Percentiles rank a stretch among this genome's conserved stretches.
Conservation (phyloP, 2,888 invertebrate species). For the Podabrus alpinus region DNA sequence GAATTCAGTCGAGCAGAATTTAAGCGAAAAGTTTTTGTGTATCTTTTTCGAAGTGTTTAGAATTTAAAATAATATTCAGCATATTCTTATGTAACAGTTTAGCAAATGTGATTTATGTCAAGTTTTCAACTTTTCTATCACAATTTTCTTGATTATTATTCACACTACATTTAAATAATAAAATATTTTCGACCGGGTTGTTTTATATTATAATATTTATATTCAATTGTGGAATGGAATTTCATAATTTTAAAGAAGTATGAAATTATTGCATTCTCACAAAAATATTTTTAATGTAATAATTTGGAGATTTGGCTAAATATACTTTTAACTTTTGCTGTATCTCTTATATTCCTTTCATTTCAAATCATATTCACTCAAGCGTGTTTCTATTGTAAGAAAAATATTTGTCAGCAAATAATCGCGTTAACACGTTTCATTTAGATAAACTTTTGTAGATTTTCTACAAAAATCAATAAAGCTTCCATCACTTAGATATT, state of each 20-base stretch:
- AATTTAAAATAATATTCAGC: neutral
- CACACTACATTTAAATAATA: neutral
- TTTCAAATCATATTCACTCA: neutral
- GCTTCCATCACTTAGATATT: neutral
- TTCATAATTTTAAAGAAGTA: neutral
- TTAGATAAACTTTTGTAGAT: neutral
- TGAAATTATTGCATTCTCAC: neutral
- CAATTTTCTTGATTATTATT: neutral
- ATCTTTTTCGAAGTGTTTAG: neutral
- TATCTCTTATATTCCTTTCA: neutral
- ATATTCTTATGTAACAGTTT: neutral
- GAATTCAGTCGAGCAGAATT: neutral
- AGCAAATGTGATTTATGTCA: neutral
- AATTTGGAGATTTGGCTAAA: neutral
- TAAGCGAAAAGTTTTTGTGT: neutral
- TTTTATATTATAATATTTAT: neutral
- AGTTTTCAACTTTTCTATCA: neutral
- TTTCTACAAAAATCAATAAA: neutral
- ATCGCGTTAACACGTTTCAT: neutral
- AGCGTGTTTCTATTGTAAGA: neutral
- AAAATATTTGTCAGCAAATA: neutral
- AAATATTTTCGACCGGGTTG: neutral
- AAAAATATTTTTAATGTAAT: neutral
- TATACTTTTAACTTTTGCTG: neutral
- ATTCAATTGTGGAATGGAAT: neutral